Base-by-base conservation (phyloP, 2,888 invertebrate genomes). In the Drosophila neonasuta region DNA sequence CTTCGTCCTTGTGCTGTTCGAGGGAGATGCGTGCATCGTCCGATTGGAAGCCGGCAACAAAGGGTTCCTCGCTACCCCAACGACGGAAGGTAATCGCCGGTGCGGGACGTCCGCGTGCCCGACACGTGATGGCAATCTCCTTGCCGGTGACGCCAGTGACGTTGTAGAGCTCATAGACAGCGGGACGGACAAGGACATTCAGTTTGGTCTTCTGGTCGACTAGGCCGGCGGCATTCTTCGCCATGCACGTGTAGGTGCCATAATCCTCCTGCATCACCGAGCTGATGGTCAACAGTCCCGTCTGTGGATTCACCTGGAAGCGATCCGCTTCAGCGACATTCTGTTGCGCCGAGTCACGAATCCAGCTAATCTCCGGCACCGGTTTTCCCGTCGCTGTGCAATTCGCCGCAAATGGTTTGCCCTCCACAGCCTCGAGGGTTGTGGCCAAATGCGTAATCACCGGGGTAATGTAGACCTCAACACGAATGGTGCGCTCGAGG, bases 351-450 rank as follows among this genome's bases (percentile, higher is more conserved):
- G 93, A 92, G 65, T 94, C 93, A 83, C 96, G 95, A 62, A 97
- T 95, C 97, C 97, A 97, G 32, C 93, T 93, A 88, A 95, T 96
- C 61, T 93, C 93, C 46, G 97, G 97, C 13, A 94, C 93, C 1
- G 97, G 97, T 89, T 97, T 97, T 15, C 97, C 97, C 42, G 92
- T 93, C 0, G 96, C 97, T 77, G 93, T 93, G 89, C 97, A 97
- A 57, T 93, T 92, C 39, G 96, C 94, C 1, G 94, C 93, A 36
- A 95, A 95, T 32, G 94, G 92, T 89, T 96, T 95, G 0, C 96
- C 96, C 91, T 97, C 97, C 41, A 95, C 93, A 3, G 96, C 95
- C 84, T 95, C 94, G 7, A 94, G 90, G 17, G 92, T 91, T 2
- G 92, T 89, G 50, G 93, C 92, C 59, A 94, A 92, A 72, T 93